A percentile compares a stretch with the other conserved stretches of the same genome.
Evolutionary conservation across 2,797 vertebrate genomes (phyloP).

Genomic region (Notamacropus eugenii): DNA sequence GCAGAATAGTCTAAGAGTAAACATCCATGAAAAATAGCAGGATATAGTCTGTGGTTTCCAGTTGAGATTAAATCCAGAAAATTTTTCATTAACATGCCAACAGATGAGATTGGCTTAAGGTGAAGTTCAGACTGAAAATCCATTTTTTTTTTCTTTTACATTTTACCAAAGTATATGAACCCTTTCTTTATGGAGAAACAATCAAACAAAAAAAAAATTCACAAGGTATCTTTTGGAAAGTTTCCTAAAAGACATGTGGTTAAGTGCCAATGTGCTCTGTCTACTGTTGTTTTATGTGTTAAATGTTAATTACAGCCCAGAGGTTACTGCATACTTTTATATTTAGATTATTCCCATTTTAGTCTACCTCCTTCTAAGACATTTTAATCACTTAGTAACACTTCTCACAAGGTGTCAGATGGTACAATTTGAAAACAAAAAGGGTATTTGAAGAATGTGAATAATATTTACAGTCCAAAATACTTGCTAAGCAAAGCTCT

Average conservation of each 20-base stretch:
- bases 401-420: neutral
- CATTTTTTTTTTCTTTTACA: neutral
- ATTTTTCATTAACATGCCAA: conserved; percentile 35
- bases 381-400: conserved; percentile 21
- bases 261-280: neutral
- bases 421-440: conserved; percentile 5
- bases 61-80: neutral
- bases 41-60: neutral
- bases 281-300: neutral
- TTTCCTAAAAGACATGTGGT: neutral
- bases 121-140: neutral
- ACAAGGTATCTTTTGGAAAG: conserved; percentile 12
- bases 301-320: conserved; percentile 18
- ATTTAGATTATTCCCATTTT: conserved; percentile 42
- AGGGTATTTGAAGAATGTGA: conserved; percentile 18
- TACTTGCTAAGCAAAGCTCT: conserved; percentile 55
- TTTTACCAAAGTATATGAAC: neutral
- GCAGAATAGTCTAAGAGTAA: neutral
- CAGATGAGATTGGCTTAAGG: neutral
- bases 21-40: neutral
- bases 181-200: neutral
- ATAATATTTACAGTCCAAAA: conserved; percentile 53
- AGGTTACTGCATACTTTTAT: conserved; percentile 22
- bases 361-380: conserved; percentile 4
- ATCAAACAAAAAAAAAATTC: conserved; percentile 23